phyloP scores from a whole-genome alignment of 2,888 invertebrate genomes.

The Nesidiocoris tenuis region DNA sequence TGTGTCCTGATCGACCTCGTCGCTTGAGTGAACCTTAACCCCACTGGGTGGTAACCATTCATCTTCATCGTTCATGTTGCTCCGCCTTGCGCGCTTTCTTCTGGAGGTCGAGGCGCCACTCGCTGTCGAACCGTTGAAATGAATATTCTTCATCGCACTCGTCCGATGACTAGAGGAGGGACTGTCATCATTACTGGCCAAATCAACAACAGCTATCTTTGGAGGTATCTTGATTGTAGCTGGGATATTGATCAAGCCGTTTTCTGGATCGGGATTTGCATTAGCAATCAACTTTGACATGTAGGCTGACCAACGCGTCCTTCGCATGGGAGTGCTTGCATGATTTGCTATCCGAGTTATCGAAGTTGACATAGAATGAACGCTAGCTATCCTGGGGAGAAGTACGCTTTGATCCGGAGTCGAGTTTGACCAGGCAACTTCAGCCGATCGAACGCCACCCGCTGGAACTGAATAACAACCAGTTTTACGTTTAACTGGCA shows the following conservation, averaged over 20 bases:
- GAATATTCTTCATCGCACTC: not conserved
- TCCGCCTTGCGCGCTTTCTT: not conserved
- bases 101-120: no score
- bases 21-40: slow-evolving; percentile 4
- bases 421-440: not conserved
- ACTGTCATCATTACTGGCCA: not conserved
- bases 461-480: no score
- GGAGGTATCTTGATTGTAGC: slow-evolving; percentile 23
- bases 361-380: not conserved
- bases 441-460: not conserved
- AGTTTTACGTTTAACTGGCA: no score
- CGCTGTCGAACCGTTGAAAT: no score
- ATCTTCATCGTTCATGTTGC: slow-evolving; percentile 6
- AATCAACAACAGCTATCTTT: slow-evolving; percentile 3
- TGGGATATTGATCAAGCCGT: slow-evolving; percentile 18
- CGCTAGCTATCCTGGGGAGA: slow-evolving; percentile 1
- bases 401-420: not conserved
- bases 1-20: not conserved
- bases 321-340: not conserved
- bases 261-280: slow-evolving; percentile 17
- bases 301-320: no score
- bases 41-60: slow-evolving; percentile 27
- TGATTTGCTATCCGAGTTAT: not conserved
- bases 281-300: no score
- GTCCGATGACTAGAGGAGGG: not conserved